A percentile compares a stretch with the other conserved stretches of the same genome.
Evolutionary conservation across 1,140 invertebrate genomes (phyloP).

Genomic region (Procambarus virginalis): DNA sequence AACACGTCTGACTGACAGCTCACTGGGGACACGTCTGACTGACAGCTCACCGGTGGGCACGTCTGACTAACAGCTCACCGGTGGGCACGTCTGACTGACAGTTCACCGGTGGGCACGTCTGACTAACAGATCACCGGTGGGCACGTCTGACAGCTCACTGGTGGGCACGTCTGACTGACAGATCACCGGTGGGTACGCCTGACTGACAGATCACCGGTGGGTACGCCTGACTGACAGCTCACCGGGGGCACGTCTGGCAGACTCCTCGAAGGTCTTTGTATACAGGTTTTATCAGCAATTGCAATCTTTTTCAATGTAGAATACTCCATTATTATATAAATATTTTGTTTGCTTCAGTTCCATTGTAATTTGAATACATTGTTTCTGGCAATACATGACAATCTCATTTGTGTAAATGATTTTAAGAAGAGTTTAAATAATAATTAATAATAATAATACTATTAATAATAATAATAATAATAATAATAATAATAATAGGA

Average conservation of each 20-base stretch:
- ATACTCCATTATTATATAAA: not conserved
- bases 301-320: slow-evolving; percentile 3
- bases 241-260: not conserved
- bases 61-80: too few species aligned
- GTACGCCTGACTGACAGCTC: not conserved
- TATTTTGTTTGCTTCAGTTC: slow-evolving; percentile 25
- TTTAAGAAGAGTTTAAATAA: slow-evolving; percentile 11
- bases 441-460: too few species aligned
- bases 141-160: too few species aligned
- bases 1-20: too few species aligned
- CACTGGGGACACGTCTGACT: too few species aligned
- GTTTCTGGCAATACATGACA: slow-evolving; percentile 43
- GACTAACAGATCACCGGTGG: too few species aligned
- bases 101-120: too few species aligned
- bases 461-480: too few species aligned
- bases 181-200: too few species aligned
- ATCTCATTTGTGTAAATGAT: slow-evolving; percentile 41
- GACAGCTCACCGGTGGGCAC: too few species aligned
- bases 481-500: not conserved
- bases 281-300: not conserved
- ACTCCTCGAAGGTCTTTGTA: not conserved
- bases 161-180: not conserved
- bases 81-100: too few species aligned
- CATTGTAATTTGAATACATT: slow-evolving; percentile 9
- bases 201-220: too few species aligned